Evolutionary conservation across 2,113 vertebrate genomes (phyloP).

Genomic region (Pollachius pollachius): DNA sequence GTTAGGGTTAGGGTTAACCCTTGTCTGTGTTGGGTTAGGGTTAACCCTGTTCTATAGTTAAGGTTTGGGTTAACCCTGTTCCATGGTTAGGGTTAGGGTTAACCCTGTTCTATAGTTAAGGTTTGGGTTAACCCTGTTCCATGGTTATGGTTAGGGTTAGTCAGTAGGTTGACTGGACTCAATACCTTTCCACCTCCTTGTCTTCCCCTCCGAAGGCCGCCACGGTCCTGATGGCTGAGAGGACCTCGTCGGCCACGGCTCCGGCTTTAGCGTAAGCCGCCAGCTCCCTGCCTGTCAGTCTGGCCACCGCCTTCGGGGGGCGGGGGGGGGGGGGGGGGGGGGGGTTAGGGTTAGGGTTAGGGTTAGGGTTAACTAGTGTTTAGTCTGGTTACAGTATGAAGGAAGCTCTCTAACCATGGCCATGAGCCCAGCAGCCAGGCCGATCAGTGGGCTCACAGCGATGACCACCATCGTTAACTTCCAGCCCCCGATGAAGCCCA

Average conservation of each 20-base stretch:
- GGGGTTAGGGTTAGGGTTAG: background rate
- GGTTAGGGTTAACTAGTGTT: too few species aligned
- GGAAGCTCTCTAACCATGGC: slow-evolving; percentile 59
- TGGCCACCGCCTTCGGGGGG: slow-evolving; percentile 60
- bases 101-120: too few species aligned
- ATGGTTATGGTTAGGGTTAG: too few species aligned
- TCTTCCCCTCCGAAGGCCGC: slow-evolving; percentile 75
- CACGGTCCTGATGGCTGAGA: slow-evolving; percentile 75
- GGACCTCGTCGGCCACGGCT: slow-evolving; percentile 75
- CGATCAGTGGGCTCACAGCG: slow-evolving; percentile 74
- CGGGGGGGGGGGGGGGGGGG: background rate
- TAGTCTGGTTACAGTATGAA: too few species aligned
- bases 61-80: too few species aligned
- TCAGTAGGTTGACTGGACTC: too few species aligned
- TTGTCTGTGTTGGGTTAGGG: too few species aligned
- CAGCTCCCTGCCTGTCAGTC: slow-evolving; percentile 67
- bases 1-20: too few species aligned
- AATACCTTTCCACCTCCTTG: slow-evolving; percentile 73
- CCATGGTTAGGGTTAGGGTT: too few species aligned
- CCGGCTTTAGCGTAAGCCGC: slow-evolving; percentile 76
- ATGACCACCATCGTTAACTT: slow-evolving; percentile 78
- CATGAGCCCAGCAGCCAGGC: slow-evolving; percentile 73
- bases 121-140: too few species aligned
- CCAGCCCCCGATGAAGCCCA: slow-evolving; percentile 77
- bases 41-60: too few species aligned